Percentiles rank a stretch among this genome's conserved stretches.
These are phyloP conservation scores for Falco novaeseelandiae DNA, from an alignment of 2,797 vertebrate species.

Conservation along the genomic window DNA sequence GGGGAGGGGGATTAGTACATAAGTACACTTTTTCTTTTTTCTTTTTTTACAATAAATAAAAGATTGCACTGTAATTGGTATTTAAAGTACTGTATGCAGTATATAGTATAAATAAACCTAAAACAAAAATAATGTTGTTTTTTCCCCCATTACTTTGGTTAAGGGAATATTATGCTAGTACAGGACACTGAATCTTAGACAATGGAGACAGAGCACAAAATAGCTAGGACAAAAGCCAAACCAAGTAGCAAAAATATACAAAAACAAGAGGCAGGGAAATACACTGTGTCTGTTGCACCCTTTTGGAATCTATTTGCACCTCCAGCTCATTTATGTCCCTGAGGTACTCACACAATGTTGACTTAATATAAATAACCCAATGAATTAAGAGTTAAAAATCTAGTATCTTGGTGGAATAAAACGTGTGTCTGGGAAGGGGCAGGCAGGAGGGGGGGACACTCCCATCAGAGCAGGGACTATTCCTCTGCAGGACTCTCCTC, in stretches of 20 bases:
- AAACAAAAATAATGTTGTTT: constrained; percentile 92
- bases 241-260: constrained; percentile 83
- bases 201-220: constrained; percentile 82
- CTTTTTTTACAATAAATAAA: constrained; percentile 99
- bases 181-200: constrained; percentile 88
- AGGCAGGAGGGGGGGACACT: constrained; percentile 6
- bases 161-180: constrained; percentile 92
- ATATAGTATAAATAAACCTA: constrained; percentile 99
- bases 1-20: constrained; percentile 92
- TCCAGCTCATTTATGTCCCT: constrained; percentile 92
- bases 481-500: constrained; percentile 16
- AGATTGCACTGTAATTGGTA: constrained; percentile 99
- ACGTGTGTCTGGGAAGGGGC: constrained; percentile 37
- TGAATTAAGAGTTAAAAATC: constrained; percentile 71
- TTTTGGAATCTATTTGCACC: constrained; percentile 84
- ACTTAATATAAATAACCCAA: constrained; percentile 77
- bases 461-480: constrained; percentile 12
- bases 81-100: constrained; percentile 99
- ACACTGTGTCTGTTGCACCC: constrained; percentile 84
- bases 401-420: constrained; percentile 66
- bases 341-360: constrained; percentile 85
- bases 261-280: constrained; percentile 79
- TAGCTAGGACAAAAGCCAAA: constrained; percentile 76
- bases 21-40: constrained; percentile 90
- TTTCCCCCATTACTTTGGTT: constrained; percentile 97